A percentile compares a stretch with the other conserved stretches of the same genome.
These are phyloP conservation scores for Sycophila sp. DNA, from an alignment of 1,140 invertebrate species.

Conservation along the genomic window DNA sequence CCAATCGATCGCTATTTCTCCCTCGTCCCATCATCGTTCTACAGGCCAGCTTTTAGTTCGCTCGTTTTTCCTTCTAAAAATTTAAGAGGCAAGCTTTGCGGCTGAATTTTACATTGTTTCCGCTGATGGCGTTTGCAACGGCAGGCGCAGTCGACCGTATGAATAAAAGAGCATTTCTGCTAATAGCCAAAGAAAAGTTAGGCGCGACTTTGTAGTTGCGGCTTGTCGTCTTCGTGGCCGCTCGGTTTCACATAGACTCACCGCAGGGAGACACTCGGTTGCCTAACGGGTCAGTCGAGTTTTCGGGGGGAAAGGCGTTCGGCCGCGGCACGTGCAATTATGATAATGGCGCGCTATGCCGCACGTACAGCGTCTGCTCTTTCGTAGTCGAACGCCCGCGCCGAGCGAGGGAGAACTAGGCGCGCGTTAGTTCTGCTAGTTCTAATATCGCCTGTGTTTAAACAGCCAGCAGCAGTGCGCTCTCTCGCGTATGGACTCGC, in stretches of 20 bases:
- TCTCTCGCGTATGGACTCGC: constrained; percentile 25
- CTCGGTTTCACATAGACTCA: too few relatives aligned
- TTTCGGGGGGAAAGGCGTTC: constrained; percentile 46
- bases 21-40: not conserved
- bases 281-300: constrained; percentile 46
- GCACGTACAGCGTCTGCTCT: too few relatives aligned
- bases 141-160: too few relatives aligned
- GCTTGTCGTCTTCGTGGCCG: too few relatives aligned
- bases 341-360: constrained; percentile 57
- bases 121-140: too few relatives aligned
- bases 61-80: too few relatives aligned
- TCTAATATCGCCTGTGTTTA: constrained; percentile 67
- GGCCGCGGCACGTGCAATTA: constrained; percentile 52
- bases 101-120: too few relatives aligned
- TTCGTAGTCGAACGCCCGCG: not conserved
- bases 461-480: constrained; percentile 62
- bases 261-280: too few relatives aligned
- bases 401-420: constrained; percentile 46
- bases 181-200: too few relatives aligned
- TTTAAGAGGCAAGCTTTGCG: not conserved
- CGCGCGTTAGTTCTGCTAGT: constrained; percentile 61
- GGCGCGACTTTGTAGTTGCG: too few relatives aligned
- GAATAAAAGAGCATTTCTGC: too few relatives aligned
- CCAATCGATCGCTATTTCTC: not conserved
- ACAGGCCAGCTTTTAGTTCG: not conserved